phyloP scores from a whole-genome alignment of 1,140 invertebrate genomes.

The Heliconius hewitsoni region DNA sequence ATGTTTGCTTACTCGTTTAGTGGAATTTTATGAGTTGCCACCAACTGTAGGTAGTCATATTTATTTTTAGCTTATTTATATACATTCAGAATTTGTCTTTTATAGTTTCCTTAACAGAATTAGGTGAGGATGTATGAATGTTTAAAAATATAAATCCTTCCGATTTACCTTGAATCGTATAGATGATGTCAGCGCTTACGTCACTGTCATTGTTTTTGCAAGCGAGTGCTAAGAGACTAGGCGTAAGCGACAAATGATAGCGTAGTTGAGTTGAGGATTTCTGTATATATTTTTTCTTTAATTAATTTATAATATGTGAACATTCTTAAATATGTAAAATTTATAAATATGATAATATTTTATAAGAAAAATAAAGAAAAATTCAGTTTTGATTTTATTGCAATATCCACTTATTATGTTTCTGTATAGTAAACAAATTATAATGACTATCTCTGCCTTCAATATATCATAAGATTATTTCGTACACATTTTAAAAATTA shows the following conservation, averaged over 20 bases:
- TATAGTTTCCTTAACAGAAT: background rate
- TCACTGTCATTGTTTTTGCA: slow-evolving; percentile 29
- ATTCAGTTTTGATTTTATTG: background rate
- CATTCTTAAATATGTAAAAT: background rate
- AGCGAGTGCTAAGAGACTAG: background rate
- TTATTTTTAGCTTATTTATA: background rate
- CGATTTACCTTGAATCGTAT: slow-evolving; percentile 34
- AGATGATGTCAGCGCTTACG: slow-evolving; percentile 39
- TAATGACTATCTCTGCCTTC: too few relatives aligned
- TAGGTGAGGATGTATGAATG: background rate
- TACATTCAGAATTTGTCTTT: background rate
- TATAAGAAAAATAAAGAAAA: background rate
- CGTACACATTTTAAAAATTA: background rate
- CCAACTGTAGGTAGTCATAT: background rate
- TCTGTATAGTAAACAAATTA: background rate
- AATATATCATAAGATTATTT: background rate
- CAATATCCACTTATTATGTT: background rate
- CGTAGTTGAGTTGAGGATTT: background rate
- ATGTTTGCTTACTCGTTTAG: background rate
- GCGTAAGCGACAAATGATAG: slow-evolving; percentile 9
- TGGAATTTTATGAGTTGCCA: slow-evolving; percentile 8
- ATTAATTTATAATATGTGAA: background rate
- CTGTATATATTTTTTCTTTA: background rate
- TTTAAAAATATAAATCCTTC: slow-evolving; percentile 29
- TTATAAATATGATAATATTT: background rate